Evolutionary conservation across 2,888 invertebrate genomes (phyloP).

Genomic region (Coelopa pilipes): DNA sequence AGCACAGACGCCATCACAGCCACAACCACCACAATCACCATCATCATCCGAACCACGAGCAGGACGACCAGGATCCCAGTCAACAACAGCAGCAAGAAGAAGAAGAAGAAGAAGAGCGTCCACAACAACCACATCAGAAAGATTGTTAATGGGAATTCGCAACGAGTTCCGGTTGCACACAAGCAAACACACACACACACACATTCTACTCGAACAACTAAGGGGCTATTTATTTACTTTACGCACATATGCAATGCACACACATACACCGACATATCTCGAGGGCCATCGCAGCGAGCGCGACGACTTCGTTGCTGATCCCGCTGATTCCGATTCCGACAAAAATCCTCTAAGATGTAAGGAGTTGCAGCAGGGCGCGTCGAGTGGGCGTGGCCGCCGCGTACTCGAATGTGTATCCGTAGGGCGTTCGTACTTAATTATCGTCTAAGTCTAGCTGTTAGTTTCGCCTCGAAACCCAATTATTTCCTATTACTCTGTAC

Average conservation of each 20-base stretch:
- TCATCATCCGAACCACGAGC: conserved; percentile 43
- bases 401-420: neutral
- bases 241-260: conserved; percentile 25
- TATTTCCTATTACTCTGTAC: neutral
- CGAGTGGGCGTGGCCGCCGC: neutral
- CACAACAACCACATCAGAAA: conserved; percentile 3
- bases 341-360: no score
- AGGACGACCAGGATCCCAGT: conserved; percentile 48
- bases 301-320: neutral
- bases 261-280: conserved; percentile 33
- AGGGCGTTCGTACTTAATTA: conserved; percentile 2
- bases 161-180: neutral
- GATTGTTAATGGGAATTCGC: neutral
- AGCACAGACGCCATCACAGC: conserved; percentile 39
- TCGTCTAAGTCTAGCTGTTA: neutral
- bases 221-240: conserved; percentile 19
- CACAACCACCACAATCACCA: conserved; percentile 41
- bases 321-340: neutral
- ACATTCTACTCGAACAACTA: conserved; percentile 20
- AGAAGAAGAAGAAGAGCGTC: conserved; percentile 41
- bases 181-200: conserved; percentile 19
- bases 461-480: neutral
- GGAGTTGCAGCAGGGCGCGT: neutral
- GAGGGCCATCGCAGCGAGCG: neutral
- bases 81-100: conserved; percentile 45